Base-by-base conservation (phyloP, 2,888 invertebrate species). In the Ashinkailepas kermadecensis region DNA sequence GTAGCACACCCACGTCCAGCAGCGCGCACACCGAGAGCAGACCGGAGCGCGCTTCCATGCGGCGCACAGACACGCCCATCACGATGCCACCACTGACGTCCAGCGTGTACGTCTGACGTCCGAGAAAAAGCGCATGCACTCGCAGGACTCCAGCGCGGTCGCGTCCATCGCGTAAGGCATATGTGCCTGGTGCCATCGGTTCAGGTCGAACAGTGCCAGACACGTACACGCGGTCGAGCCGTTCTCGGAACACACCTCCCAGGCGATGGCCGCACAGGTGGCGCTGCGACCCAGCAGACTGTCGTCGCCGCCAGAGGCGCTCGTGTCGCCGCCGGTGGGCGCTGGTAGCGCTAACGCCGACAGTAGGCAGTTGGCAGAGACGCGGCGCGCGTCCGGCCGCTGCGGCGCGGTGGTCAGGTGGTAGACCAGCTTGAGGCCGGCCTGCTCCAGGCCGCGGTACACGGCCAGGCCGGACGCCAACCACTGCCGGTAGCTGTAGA, bases 141-240 rank as follows among this genome's bases (percentile, higher is more conserved):
- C 80, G 21, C 82, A 80, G 70, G 15, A 70, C 74, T 74, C 79
- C 39, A 62, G 84, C 59, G 84, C 84, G 65, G 83, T 84, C 13
- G 87, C 83, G 82, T 86, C 85, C 85, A 83, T 84, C 25, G 83
- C 83, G 23, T 85, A 89, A 13, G 96, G 96, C 94, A 96, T 95
- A 87, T 95, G 94, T 85, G 94, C 95, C 86, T 95, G 95, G 87
- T 97, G 97, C 97, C 96, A 97, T 86, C 96, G 95, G 87, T 97
- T 96, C 81, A 97, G 89, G 87, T 97, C 97, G 86, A 97, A 96
- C 11, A 96, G 85, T 21, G 93, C 89, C 85, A 94, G 82, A 82
- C 84, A 84, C 18, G 81, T 84, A 6, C 84, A 88, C 81, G 88
- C 88, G 9, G 88, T 87, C 11, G 87, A 86, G 0, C 87, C 86